Evolutionary conservation across 1,140 invertebrate species (phyloP).

Genomic region (Eciton burchellii): DNA sequence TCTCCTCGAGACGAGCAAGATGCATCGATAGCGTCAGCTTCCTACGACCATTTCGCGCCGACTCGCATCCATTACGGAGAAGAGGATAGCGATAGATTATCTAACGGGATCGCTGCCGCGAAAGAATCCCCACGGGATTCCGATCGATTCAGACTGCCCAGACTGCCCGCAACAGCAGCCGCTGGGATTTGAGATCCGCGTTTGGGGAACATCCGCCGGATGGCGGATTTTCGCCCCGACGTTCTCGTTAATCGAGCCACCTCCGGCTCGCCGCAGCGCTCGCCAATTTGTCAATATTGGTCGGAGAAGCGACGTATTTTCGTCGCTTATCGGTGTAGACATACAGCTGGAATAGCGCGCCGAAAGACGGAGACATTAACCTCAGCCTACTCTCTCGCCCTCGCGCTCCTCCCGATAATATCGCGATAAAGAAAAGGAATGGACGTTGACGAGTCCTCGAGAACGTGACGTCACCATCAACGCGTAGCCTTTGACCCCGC

Average conservation of each 20-base stretch:
- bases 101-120: too few species aligned
- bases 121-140: too few species aligned
- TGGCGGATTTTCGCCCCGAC: not conserved
- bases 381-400: constrained; percentile 16
- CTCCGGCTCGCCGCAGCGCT: not conserved
- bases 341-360: not conserved
- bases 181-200: too few species aligned
- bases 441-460: constrained; percentile 43
- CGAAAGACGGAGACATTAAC: constrained; percentile 33
- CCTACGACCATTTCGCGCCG: too few species aligned
- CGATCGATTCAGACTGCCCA: too few species aligned
- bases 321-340: constrained; percentile 1
- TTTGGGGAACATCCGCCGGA: not conserved
- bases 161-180: too few species aligned
- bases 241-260: not conserved
- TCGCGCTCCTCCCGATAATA: constrained; percentile 28
- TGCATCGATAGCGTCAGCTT: too few species aligned
- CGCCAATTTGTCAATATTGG: constrained; percentile 4
- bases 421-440: constrained; percentile 58
- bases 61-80: too few species aligned
- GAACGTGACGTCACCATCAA: constrained; percentile 71
- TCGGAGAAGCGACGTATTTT: not conserved
- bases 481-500: constrained; percentile 69
- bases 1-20: too few species aligned
- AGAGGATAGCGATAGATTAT: too few species aligned